Percentiles rank a stretch among this genome's conserved stretches.
phyloP scores from a whole-genome alignment of 1,140 invertebrate genomes.

The Bombus picipes region DNA sequence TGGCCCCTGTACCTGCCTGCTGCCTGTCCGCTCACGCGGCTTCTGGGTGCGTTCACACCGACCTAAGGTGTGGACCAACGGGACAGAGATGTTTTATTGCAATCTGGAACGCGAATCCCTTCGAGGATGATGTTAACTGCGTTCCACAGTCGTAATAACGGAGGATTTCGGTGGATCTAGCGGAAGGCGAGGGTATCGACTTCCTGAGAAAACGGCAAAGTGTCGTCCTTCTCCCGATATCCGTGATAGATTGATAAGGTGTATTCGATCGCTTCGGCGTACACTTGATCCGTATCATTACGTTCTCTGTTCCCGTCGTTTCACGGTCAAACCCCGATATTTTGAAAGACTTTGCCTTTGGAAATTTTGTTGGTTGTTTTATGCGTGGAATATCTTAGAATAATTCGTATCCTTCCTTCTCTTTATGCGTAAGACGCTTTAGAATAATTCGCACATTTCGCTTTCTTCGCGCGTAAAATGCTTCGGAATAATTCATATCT shows the following conservation, averaged over 20 bases:
- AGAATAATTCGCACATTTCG: too few species aligned
- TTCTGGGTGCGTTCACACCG: constrained; percentile 61
- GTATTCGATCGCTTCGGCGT: background rate
- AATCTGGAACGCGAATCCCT: constrained; percentile 3
- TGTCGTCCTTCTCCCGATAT: background rate
- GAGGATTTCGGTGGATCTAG: constrained; percentile 1
- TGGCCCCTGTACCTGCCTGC: constrained; percentile 48
- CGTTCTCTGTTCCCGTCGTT: background rate
- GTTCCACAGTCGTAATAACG: background rate
- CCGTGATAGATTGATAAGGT: background rate
- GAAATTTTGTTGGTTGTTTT: background rate
- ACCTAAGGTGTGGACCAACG: background rate
- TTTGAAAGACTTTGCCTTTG: background rate
- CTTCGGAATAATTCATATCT: too few species aligned
- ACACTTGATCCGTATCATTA: background rate
- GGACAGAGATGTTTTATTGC: constrained; percentile 14
- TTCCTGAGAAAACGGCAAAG: too few species aligned
- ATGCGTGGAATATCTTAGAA: background rate
- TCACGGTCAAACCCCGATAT: background rate
- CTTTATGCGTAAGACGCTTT: too few species aligned
- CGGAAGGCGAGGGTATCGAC: background rate
- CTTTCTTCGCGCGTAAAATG: too few species aligned
- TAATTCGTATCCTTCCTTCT: background rate
- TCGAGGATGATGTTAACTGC: background rate
- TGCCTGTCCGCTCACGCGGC: constrained; percentile 26